phyloP scores from a whole-genome alignment of 2,888 invertebrate genomes.

The Acronicta leporina region DNA sequence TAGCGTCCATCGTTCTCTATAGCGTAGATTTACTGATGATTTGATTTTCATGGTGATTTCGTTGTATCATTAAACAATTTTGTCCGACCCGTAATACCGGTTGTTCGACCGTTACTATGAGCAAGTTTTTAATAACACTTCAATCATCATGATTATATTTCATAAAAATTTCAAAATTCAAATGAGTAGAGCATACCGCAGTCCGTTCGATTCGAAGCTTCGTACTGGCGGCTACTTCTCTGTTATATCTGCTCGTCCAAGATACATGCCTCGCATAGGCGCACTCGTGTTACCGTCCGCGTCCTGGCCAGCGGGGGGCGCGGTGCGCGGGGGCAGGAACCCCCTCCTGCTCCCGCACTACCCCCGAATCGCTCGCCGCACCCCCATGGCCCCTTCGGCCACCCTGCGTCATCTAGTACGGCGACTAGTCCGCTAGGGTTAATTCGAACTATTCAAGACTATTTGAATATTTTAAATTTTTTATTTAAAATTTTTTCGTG shows the following conservation, averaged over 20 bases:
- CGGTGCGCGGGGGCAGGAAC: slow-evolving; percentile 54
- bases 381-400: slow-evolving; percentile 64
- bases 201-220: slow-evolving; percentile 72
- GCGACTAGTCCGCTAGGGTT: slow-evolving; percentile 86
- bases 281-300: slow-evolving; percentile 89
- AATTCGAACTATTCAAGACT: slow-evolving; percentile 84
- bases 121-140: no score
- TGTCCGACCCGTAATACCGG: no score
- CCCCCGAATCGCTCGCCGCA: slow-evolving; percentile 61
- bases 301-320: slow-evolving; percentile 76
- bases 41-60: no score
- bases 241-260: slow-evolving; percentile 89
- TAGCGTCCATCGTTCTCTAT: no score
- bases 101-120: no score
- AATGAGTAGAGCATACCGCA: slow-evolving; percentile 71
- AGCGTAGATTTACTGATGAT: no score
- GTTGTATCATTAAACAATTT: no score
- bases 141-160: no score
- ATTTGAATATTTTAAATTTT: slow-evolving; percentile 82
- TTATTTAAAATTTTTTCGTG: slow-evolving; percentile 44
- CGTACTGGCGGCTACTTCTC: slow-evolving; percentile 88
- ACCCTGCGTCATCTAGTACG: slow-evolving; percentile 86
- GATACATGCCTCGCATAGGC: slow-evolving; percentile 89
- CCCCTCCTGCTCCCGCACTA: slow-evolving; percentile 50
- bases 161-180: slow-evolving; percentile 35